phyloP scores from a whole-genome alignment of 2,797 vertebrate species.

The Oryzias sinensis region DNA sequence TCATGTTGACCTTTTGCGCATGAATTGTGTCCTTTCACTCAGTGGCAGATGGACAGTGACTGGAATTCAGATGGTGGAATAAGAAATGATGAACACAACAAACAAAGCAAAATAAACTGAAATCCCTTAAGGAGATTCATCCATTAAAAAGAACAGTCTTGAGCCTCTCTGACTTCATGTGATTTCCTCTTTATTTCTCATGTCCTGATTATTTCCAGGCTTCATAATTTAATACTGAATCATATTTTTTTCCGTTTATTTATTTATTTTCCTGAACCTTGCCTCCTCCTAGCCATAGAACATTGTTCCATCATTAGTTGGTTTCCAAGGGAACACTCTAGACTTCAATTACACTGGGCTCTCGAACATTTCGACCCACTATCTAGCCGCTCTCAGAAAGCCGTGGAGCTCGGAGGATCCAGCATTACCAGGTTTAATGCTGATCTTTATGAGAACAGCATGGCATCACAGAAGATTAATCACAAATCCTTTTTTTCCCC shows the following conservation, averaged over 20 bases:
- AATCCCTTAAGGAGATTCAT: background rate
- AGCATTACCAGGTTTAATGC: no score
- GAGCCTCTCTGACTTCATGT: background rate
- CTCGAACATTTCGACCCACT: constrained; percentile 32
- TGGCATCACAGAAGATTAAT: background rate
- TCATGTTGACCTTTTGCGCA: constrained; percentile 7
- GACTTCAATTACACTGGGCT: constrained; percentile 31
- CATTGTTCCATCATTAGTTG: background rate
- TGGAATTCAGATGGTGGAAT: constrained; percentile 3
- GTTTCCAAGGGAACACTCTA: constrained; percentile 59
- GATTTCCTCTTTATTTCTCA: background rate
- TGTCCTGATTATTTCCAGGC: background rate
- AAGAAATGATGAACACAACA: background rate
- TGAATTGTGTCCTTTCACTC: background rate
- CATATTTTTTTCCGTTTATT: background rate
- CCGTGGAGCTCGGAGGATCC: background rate
- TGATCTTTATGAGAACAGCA: no score
- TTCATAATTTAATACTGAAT: background rate
- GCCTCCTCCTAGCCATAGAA: background rate
- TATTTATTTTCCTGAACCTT: constrained; percentile 1
- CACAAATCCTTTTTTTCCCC: background rate
- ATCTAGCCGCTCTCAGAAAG: constrained; percentile 16
- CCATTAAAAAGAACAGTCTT: background rate
- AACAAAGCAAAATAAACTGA: background rate
- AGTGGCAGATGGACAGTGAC: background rate